Evolutionary conservation across 2,113 vertebrate species (phyloP).

Genomic region (Machaerirhynchus nigripectus): DNA sequence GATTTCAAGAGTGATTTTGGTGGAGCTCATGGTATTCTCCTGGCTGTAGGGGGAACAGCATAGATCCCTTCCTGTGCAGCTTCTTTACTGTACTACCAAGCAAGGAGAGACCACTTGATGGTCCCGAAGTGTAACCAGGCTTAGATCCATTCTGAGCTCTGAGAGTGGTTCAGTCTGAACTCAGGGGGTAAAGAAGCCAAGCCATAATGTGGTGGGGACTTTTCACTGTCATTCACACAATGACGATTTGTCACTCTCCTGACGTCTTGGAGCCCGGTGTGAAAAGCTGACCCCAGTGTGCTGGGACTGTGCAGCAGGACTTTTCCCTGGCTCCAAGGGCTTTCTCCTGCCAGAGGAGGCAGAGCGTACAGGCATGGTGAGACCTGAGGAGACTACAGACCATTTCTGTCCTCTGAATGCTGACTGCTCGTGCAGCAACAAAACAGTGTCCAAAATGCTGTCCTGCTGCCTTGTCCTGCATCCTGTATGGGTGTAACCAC

Average conservation of each 20-base stretch:
- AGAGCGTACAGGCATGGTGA: neutral
- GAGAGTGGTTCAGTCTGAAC: neutral
- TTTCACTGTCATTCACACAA: neutral
- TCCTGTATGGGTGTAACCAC: neutral
- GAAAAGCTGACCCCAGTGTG: neutral
- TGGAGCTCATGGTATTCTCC: neutral
- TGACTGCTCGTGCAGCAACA: rapidly evolving
- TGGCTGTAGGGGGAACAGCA: neutral
- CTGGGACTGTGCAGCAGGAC: neutral
- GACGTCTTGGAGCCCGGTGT: neutral
- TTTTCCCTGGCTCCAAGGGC: neutral
- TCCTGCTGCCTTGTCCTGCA: neutral
- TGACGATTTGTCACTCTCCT: neutral
- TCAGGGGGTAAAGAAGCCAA: rapidly evolving
- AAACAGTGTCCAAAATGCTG: neutral
- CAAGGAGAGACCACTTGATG: neutral
- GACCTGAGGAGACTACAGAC: neutral
- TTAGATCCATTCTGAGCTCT: neutral
- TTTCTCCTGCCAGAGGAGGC: neutral
- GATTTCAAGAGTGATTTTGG: neutral
- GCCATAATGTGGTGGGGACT: neutral
- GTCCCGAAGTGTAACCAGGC: rapidly evolving
- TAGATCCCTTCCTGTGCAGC: neutral
- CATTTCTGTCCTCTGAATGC: neutral
- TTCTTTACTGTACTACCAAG: neutral